Percentiles rank a stretch among this genome's conserved stretches.
These are phyloP conservation scores for Anastrepha obliqua DNA, from an alignment of 1,140 invertebrate species.

Conservation along the genomic window DNA sequence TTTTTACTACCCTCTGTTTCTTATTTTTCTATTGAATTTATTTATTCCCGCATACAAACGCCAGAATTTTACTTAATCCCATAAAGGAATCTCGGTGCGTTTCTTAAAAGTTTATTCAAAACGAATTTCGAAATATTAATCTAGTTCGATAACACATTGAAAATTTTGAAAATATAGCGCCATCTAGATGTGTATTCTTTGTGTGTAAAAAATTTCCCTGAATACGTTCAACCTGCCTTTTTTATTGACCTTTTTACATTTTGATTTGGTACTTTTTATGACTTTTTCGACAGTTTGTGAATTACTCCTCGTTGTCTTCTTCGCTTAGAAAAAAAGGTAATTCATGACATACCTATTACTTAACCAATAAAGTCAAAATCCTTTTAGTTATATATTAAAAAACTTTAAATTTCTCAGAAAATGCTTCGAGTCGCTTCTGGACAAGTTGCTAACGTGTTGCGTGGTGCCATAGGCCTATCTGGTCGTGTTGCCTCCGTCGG, in stretches of 20 bases:
- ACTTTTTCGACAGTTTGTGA: conserved; percentile 28
- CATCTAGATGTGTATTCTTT: background rate
- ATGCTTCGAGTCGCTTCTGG: conserved; percentile 76
- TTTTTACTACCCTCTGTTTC: no score
- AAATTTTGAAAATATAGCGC: background rate
- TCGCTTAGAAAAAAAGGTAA: conserved; percentile 39
- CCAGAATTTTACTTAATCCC: no score
- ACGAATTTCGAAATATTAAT: no score
- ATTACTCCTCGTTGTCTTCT: conserved; percentile 40
- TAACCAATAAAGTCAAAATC: conserved; percentile 54
- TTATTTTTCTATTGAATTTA: no score
- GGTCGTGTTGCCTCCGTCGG: conserved; percentile 62
- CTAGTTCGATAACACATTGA: background rate
- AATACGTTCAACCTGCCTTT: background rate
- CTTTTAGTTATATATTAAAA: background rate
- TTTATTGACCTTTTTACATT: background rate
- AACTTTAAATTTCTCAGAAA: conserved; percentile 58
- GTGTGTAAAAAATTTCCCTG: background rate
- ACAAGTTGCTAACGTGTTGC: conserved; percentile 70
- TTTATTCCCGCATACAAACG: no score
- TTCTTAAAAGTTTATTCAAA: no score
- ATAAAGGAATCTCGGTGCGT: no score
- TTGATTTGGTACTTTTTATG: conserved; percentile 23
- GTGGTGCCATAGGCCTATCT: conserved; percentile 65
- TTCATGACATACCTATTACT: conserved; percentile 54